Conservation (phyloP, 2,113 vertebrate genomes). For the Epinephelus moara region DNA sequence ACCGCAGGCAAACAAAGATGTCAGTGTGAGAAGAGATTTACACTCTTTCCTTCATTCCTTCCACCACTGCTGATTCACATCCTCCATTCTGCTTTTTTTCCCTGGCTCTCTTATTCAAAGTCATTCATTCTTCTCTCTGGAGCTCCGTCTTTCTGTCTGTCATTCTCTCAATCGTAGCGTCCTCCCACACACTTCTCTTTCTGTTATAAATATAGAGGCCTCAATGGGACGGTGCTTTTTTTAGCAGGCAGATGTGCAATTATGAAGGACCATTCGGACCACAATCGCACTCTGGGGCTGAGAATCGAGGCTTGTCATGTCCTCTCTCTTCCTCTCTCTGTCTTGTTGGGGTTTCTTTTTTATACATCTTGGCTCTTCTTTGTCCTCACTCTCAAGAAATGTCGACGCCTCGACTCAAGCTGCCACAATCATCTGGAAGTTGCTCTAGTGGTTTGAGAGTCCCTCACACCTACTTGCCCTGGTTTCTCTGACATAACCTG, state of each 20-base stretch:
- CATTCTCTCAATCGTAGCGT: slow-evolving; percentile 50
- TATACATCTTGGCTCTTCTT: neutral
- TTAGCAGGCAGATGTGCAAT: slow-evolving; percentile 80
- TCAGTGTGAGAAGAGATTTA: slow-evolving; percentile 10
- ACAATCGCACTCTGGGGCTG: slow-evolving; percentile 55
- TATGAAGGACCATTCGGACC: slow-evolving; percentile 67
- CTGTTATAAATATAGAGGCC: slow-evolving; percentile 75
- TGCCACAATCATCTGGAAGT: slow-evolving; percentile 30
- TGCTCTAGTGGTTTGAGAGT: neutral
- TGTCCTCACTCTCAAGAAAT: neutral
- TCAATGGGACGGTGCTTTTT: slow-evolving; percentile 70
- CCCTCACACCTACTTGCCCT: slow-evolving; percentile 46
- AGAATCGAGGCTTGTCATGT: slow-evolving; percentile 32
- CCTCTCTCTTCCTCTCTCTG: slow-evolving; percentile 16
- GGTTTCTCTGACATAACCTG: slow-evolving; percentile 54
- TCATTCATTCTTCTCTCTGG: slow-evolving; percentile 54
- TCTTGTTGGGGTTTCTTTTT: slow-evolving; percentile 10
- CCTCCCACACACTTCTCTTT: slow-evolving; percentile 67
- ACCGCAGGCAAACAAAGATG: slow-evolving; percentile 34
- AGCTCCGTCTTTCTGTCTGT: slow-evolving; percentile 36
- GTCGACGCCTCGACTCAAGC: neutral
- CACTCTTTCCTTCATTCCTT: slow-evolving; percentile 15
- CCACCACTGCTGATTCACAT: slow-evolving; percentile 52
- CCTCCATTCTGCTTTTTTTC: slow-evolving; percentile 25
- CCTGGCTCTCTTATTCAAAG: slow-evolving; percentile 27